Evolutionary conservation across 1,140 invertebrate species (phyloP), one percentile per base, ranked within the genome.

Genomic region (Apis dorsata): DNA sequence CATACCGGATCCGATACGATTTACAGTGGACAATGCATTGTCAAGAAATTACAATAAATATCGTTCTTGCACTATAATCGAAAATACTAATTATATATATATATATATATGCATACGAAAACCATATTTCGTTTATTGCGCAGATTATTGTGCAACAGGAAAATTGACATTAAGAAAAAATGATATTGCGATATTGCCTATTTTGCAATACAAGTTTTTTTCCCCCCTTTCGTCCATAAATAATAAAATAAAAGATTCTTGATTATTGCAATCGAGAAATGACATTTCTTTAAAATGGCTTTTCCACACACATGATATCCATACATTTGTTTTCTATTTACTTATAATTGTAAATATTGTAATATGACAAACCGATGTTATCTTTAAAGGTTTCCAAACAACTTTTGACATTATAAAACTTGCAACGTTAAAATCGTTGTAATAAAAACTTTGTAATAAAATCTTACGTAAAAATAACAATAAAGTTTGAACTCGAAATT

Each of bases 91-190:
- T 79, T 13, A 28, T 44, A 2, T 17, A 24, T 0, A 2, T 28
- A 4, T 13, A 28, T 44, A 2, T 17, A 24, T 0, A 2, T 28
- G 9, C 9, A 1, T 53, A 15, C 17, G 9, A 57, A 53, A 59
- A 69, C 9, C n/a, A 49, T 60, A 21, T 49, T 57, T 75, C n/a
- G 3, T 21, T 28, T 57, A 7, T 70, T 78, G 74, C 66, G 13
- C 66, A 24, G 17, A 21, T 34, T 24, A 49, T 78, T 78, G 70
- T 28, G 57, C 55, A 78, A 82, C 17, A 17, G 55, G 51, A 78
- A 24, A 24, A 69, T 4, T 7, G n/a, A 57, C 53, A 44, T 66
- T 28, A 82, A 44, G 28, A 62, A 62, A 70, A 82, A 28, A 49
- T 55, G 53, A 81, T 74, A 34, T 78, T 78, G 44, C 66, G 71